A percentile compares a stretch with the other conserved stretches of the same genome.
Conservation (phyloP, 2,797 vertebrate genomes). For the Ctenosaura bakeri region DNA sequence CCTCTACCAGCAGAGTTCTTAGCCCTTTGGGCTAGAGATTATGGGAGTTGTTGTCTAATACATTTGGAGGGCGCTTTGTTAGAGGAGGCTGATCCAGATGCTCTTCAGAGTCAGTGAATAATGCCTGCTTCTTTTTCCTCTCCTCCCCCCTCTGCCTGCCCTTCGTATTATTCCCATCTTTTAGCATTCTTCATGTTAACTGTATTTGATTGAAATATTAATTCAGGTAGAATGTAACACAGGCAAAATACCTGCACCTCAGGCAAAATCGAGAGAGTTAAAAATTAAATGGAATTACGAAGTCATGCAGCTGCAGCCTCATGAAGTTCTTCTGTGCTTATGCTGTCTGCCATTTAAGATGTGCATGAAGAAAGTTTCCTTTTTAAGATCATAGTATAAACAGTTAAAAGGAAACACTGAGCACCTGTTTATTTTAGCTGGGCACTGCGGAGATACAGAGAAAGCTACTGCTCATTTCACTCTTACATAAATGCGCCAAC, state of each 20-base stretch:
- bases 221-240: background rate
- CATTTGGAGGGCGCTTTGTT: background rate
- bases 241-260: background rate
- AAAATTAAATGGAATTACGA: constrained; percentile 53
- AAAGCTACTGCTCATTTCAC: constrained; percentile 53
- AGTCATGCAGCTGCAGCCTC: constrained; percentile 22
- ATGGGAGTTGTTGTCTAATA: background rate
- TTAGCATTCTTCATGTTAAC: constrained; percentile 14
- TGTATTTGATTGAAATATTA: fast-evolving
- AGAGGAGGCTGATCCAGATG: background rate
- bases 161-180: background rate
- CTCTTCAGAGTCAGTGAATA: background rate
- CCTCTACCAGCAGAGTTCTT: too few species aligned
- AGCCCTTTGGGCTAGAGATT: background rate
- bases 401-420: constrained; percentile 64
- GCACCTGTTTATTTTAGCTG: constrained; percentile 77
- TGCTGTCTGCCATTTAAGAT: constrained; percentile 67
- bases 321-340: constrained; percentile 56
- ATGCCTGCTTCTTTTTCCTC: background rate
- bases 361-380: constrained; percentile 70
- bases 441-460: constrained; percentile 46
- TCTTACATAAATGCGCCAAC: constrained; percentile 41
- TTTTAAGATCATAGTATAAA: constrained; percentile 74
- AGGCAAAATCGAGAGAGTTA: background rate
- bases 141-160: too few species aligned